phyloP scores from a whole-genome alignment of 2,113 vertebrate genomes.

The Datnioides undecimradiatus region DNA sequence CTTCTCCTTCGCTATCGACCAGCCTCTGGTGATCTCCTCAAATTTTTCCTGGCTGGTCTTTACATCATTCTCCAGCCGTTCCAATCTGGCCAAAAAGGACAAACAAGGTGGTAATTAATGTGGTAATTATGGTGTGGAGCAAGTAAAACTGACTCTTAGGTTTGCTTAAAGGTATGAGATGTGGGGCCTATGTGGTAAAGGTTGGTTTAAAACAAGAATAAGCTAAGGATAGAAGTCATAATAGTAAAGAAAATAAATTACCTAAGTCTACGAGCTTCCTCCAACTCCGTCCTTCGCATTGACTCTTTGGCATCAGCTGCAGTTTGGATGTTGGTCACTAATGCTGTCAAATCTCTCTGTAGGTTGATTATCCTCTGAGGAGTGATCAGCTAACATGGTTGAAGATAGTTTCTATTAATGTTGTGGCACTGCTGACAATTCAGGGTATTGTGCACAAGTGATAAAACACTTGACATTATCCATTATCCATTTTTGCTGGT shows the following conservation, averaged over 20 bases:
- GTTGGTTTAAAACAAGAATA: background rate
- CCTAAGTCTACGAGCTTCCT: conserved; percentile 84
- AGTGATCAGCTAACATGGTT: background rate
- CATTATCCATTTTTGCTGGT: too few species aligned
- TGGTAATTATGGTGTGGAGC: too few species aligned
- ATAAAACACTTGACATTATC: background rate
- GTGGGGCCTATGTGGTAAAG: background rate
- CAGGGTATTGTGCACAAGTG: background rate
- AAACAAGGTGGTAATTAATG: background rate
- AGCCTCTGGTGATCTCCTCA: conserved; percentile 85
- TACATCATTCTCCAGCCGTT: conserved; percentile 74
- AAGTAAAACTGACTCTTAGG: background rate
- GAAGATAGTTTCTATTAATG: background rate
- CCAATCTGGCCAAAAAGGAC: conserved; percentile 64
- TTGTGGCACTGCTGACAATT: background rate
- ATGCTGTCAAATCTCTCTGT: conserved; percentile 79
- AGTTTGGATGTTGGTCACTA: conserved; percentile 87
- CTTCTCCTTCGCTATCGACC: conserved; percentile 76
- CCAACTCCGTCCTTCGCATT: conserved; percentile 78
- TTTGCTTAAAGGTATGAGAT: background rate
- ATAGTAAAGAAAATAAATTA: conserved; percentile 55
- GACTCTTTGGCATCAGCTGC: conserved; percentile 85
- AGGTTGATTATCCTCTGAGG: conserved; percentile 84
- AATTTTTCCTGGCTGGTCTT: conserved; percentile 82
- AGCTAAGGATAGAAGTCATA: background rate